Base-by-base conservation (phyloP, 30 jellyfish, hydroid and myxozoan species). In the Hydractinia echinata region DNA sequence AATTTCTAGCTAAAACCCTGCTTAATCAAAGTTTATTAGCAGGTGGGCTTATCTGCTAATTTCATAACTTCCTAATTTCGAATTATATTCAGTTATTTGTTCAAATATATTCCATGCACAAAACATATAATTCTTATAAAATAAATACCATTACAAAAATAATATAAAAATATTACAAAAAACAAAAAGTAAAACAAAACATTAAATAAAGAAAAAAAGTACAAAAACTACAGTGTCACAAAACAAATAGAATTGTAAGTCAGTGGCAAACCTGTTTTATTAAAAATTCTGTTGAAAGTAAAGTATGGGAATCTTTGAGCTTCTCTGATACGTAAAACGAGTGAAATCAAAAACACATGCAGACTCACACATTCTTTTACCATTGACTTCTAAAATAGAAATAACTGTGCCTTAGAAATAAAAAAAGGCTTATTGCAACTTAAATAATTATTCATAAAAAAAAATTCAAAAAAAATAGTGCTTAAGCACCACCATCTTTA, bases 401-500 rank as follows among this genome's bases (percentile, higher is more conserved):
- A 64, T n/a, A 64, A 64, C 7, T 64, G 74, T 64, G 19, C 19
- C 39, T 6, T 44, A 64, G 0, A 44, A 64, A 13, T 6, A 64
- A 13, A 13, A 64, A 64, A 8, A 64, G 44, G 44, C 44, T 30
- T 64, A 13, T 64, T 7, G 39, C 10, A 64, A 1, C 19, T 9
- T n/a, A 64, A 64, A 13, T 7, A 18, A 72, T 16, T 7, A 68
- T 11, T 11, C 1, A 14, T 9, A 68, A 68, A n/a, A 68, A 39
- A 19, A 8, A 21, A 68, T 14, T 72, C 49, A 19, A 51, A 48
- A 51, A 10, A 72, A 7, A 18, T 72, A 19, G 10, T 39, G 9
- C 16, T 48, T 74, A 18, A 8, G 30, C 83, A 8, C 5, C 72
- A 5, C 69, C 73, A 58, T 74, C 83, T 30, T 67, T 54, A 55